phyloP scores from a whole-genome alignment of 37 sponge, comb jelly and placozoan genomes.

The Hormiphora californensis region DNA sequence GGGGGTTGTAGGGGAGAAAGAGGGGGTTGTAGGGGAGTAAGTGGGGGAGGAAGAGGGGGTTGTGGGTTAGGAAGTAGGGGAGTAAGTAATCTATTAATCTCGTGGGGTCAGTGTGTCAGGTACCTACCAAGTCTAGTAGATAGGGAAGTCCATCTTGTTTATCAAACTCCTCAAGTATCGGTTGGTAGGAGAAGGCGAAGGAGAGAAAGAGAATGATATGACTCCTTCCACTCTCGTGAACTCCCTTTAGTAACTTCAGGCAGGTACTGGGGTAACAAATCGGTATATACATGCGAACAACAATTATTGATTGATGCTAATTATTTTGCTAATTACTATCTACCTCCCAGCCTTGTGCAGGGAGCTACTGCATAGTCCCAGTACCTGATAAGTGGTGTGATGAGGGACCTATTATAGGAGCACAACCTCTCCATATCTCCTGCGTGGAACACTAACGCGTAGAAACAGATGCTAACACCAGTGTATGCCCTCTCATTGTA shows the following conservation, averaged over 20 bases:
- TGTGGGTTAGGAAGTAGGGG: too few species aligned
- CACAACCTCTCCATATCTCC: conserved; percentile 11
- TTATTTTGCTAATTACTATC: too few species aligned
- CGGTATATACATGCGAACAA: too few species aligned
- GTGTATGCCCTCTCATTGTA: not conserved
- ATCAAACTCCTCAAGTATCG: conserved; percentile 40
- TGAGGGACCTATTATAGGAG: not conserved
- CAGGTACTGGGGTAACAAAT: not conserved
- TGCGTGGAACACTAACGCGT: conserved; percentile 13
- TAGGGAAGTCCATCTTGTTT: not conserved
- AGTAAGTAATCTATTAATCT: too few species aligned
- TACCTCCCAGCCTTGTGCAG: too few species aligned
- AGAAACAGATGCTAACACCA: conserved; percentile 28
- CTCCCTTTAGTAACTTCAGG: not conserved
- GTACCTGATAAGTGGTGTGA: not conserved
- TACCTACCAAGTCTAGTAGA: not conserved
- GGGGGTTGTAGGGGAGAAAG: too few species aligned
- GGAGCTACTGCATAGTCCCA: too few species aligned
- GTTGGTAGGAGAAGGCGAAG: not conserved
- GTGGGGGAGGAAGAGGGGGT: too few species aligned
- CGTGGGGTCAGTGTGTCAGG: too few species aligned
- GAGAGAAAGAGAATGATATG: not conserved
- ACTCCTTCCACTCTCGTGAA: not conserved
- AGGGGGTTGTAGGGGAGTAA: too few species aligned
- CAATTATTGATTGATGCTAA: too few species aligned